Evolutionary conservation across 2,888 invertebrate genomes (phyloP), one percentile per base, ranked within the genome.

Genomic region (Yponomeuta cagnagella): DNA sequence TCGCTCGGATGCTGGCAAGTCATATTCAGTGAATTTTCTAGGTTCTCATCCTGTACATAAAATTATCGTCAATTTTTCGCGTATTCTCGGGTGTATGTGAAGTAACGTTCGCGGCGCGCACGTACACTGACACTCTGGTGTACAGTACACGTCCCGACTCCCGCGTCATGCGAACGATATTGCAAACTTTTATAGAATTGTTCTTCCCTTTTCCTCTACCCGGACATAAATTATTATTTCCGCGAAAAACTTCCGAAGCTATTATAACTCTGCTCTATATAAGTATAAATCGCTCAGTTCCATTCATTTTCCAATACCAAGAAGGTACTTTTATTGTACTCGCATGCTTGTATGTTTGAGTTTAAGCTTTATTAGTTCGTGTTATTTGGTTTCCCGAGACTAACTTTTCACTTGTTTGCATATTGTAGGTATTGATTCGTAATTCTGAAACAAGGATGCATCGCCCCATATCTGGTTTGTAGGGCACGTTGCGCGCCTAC

Each of bases 161-260:
- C 10, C 65, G 65, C 65, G 65, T 30, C 65, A 65, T 12, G 12
- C 33, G 33, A 65, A 65, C 65, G 30, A 15, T 58, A 58, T 65
- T 65, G 65, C 65, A 65, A 65, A 65, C 33, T 33, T 65, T 31
- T 65, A 65, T 65, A 52, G 48, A 30, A 52, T 58, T 68, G 68
- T 52, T 68, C 68, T 37, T 52, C 12, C 30, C 10, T 23, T 3
- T 30, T 68, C 77, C 76, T 75, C 78, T 76, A 78, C 75, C 77
- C 76, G 78, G 79, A 77, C 77, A 84, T 86, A 83, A 85, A 83
- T 85, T 83, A 84, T 83, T 78, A 77, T 65, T 31, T 30, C 77
- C 75, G 77, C 77, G 78, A 81, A 83, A 75, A 84, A 82, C 79
- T 84, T 83, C 80, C 76, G 76, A 82, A 82, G 80, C 79, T 80